Evolutionary conservation across 2,888 invertebrate genomes (phyloP), one percentile per base, ranked within the genome.

Genomic region (Hyppa rectilinea): DNA sequence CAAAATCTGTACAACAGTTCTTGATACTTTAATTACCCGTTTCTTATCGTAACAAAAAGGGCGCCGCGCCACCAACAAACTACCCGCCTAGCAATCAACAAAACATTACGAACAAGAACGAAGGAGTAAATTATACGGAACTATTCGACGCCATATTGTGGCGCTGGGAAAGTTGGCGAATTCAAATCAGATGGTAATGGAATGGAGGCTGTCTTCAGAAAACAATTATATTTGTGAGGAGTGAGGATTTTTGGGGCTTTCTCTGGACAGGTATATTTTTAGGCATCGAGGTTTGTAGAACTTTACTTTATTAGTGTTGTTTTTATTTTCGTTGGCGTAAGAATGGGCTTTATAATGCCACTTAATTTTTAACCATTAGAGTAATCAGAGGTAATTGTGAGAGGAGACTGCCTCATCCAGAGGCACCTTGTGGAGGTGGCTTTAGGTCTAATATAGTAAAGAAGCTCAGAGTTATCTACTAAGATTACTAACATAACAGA

Each of bases 111-210:
- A 70, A 53, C 56, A 59, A 67, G 50, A 72, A 65, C 36, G 20
- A 56, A 34, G 63, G 29, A 62, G 43, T 58, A 75, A 81, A 82
- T 81, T 75, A 80, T 81, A 71, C 70, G 47, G 40, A 73, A 78
- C 75, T 72, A 72, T 56, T 45, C 29, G 64, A 31, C 69, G 70
- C 76, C 80, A 80, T 77, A 55, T 70, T 81, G 71, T 34, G 43
- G 31, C 43, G 36, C 29, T 56, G 56, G 55, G 56, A 71, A 82
- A 80, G 60, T 75, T 73, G 23, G 38, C 12, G 67, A 58, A 82
- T 83, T 83, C 83, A 84, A 85, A 85, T 85, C 9, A 69, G 58
- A 83, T 85, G 79, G 26, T 75, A 85, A 82, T 76, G 31, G 12
- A 14, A 82, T 73, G 31, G 26, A 10, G 29, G 56, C n/a, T 56